Evolutionary conservation across 1,140 invertebrate species (phyloP), one percentile per base, ranked within the genome.

Genomic region (Listronotus oregonensis): DNA sequence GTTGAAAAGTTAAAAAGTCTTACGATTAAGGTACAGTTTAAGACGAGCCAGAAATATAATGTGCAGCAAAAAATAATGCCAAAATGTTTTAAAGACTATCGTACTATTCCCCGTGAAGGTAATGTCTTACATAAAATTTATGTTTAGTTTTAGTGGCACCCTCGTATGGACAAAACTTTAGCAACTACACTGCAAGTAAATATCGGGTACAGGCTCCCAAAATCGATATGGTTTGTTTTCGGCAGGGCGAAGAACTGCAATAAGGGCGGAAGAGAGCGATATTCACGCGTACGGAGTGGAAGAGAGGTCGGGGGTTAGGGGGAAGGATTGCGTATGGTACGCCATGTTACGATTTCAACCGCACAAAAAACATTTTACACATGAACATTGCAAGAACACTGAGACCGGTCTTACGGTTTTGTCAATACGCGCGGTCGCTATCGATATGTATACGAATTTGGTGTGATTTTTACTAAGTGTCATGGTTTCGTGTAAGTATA

Each of bases 141-240:
- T 27, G 2, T 27, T 3, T 12, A 37, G n/a, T 34, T 15, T 21
- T 49, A 27, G 10, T n/a, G 15, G n/a, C 32, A 10, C 63, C 63
- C 44, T 32, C 39, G 63, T 57, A 39, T n/a, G 14, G 3, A 12
- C 34, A 42, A 49, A 59, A 59, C 14, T 49, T 51, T 15, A 40
- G 73, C 73, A 76, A 77, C 75, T 77, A 71, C 50, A 75, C 64
- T 75, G 72, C 72, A 75, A 76, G 69, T 74, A 69, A 75, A 73
- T 72, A 73, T 74, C 71, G 74, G 72, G 68, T 71, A 76, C 70
- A 57, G 68, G 67, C 72, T 72, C 62, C 71, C 67, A 76, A 77
- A 77, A 77, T 77, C 75, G 75, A 77, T 77, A 75, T 73, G 71
- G 75, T 75, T 75, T 73, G 72, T 76, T 77, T 77, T 69, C 72